Conservation (phyloP, 2,113 vertebrate genomes). For the Vimba vimba region DNA sequence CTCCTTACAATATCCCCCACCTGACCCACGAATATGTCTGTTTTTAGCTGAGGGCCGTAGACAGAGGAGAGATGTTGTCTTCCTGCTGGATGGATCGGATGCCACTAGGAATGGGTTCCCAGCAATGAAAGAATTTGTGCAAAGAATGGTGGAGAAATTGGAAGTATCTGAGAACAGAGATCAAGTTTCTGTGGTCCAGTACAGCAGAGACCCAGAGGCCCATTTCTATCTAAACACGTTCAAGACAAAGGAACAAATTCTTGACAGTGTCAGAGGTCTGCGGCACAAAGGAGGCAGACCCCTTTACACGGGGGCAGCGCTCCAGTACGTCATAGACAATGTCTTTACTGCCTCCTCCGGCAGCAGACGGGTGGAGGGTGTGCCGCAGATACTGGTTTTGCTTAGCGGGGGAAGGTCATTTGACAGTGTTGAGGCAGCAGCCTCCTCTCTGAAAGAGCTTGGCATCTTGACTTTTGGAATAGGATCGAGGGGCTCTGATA, state of each 20-base stretch:
- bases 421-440: constrained; percentile 52
- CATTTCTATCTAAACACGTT: constrained; percentile 62
- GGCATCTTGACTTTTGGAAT: constrained; percentile 53
- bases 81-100: constrained; percentile 77
- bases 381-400: constrained; percentile 59
- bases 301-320: constrained; percentile 74
- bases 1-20: not conserved
- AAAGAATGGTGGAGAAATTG: constrained; percentile 53
- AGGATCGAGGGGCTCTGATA: constrained; percentile 64
- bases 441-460: constrained; percentile 58
- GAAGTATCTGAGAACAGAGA: constrained; percentile 55
- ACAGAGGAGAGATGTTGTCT: constrained; percentile 59
- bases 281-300: constrained; percentile 63
- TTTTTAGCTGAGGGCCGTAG: constrained; percentile 15
- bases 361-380: constrained; percentile 60
- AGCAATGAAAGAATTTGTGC: constrained; percentile 50
- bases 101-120: constrained; percentile 63
- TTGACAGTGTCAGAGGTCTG: constrained; percentile 41
- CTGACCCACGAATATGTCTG: not conserved
- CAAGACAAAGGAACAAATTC: constrained; percentile 51
- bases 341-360: constrained; percentile 78
- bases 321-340: constrained; percentile 70
- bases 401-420: constrained; percentile 57
- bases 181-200: constrained; percentile 59
- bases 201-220: constrained; percentile 54